phyloP scores from a whole-genome alignment of 2,888 invertebrate species.

The Caenorhabditis sinica region DNA sequence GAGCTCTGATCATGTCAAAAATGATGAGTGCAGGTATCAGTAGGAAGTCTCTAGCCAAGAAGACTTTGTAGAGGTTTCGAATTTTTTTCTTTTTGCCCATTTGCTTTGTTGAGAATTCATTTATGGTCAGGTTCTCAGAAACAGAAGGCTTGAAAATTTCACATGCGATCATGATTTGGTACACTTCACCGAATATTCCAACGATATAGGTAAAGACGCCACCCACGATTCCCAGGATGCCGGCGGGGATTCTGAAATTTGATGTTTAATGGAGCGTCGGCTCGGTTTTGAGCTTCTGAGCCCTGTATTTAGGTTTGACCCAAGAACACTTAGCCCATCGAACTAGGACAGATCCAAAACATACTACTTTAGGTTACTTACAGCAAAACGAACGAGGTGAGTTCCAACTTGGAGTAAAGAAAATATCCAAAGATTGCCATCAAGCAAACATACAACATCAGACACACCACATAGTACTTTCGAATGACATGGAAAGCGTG shows the following conservation, averaged over 20 bases:
- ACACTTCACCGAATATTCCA: not conserved
- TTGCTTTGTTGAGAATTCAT: not conserved
- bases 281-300: too few species aligned
- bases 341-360: too few species aligned
- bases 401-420: not conserved
- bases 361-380: not conserved
- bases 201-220: not conserved
- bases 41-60: not conserved
- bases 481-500: conserved; percentile 8
- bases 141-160: not conserved
- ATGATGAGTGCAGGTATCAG: not conserved
- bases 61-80: not conserved
- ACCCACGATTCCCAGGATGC: not conserved
- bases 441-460: not conserved
- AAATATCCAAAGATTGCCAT: not conserved
- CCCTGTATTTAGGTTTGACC: too few species aligned
- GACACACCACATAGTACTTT: not conserved
- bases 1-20: not conserved
- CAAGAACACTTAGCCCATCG: too few species aligned
- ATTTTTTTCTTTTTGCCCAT: not conserved
- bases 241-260: not conserved
- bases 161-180: conserved; percentile 5
- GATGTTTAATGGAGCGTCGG: too few species aligned
- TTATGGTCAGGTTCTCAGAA: not conserved
- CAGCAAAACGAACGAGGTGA: not conserved